Evolutionary conservation across 2,888 invertebrate genomes (phyloP).

Genomic region (Melieria omissa): DNA sequence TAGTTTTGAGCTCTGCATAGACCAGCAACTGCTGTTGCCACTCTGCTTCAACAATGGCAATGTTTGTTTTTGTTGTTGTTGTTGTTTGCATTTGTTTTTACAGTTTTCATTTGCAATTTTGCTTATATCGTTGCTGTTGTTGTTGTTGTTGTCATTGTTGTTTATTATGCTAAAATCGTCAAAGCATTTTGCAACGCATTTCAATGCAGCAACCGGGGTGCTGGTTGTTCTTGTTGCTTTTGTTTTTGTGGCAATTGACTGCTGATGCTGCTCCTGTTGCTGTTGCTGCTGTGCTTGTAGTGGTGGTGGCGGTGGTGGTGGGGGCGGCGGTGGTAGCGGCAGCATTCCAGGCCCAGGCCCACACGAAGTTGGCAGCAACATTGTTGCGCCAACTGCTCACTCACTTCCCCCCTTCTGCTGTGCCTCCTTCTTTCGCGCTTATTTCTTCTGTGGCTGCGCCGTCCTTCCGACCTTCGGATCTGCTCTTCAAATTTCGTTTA

Average conservation of each 20-base stretch:
- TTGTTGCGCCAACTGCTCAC: slow-evolving; percentile 27
- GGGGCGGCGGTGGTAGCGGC: slow-evolving; percentile 25
- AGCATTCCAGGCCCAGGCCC: slow-evolving; percentile 62
- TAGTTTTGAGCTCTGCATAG: neutral
- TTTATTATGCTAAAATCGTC: neutral
- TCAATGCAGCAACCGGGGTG: neutral
- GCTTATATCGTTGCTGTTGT: slow-evolving; percentile 15
- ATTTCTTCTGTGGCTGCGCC: neutral
- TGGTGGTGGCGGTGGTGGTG: slow-evolving; percentile 32
- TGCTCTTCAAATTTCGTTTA: neutral
- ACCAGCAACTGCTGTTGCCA: no score
- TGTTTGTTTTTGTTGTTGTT: neutral
- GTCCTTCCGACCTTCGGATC: neutral
- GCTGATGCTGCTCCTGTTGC: slow-evolving; percentile 27
- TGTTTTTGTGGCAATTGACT: slow-evolving; percentile 6
- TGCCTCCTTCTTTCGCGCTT: neutral
- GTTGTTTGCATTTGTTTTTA: neutral
- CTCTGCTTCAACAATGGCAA: neutral
- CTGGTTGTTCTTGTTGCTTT: slow-evolving; percentile 11
- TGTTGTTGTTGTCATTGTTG: slow-evolving; percentile 16
- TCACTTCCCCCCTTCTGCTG: neutral
- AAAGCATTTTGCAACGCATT: neutral
- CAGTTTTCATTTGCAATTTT: slow-evolving; percentile 37
- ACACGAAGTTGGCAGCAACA: slow-evolving; percentile 66
- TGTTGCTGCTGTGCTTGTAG: slow-evolving; percentile 36